Evolutionary conservation across 2,888 invertebrate species (phyloP).

Genomic region (Leptogaster cylindrica): DNA sequence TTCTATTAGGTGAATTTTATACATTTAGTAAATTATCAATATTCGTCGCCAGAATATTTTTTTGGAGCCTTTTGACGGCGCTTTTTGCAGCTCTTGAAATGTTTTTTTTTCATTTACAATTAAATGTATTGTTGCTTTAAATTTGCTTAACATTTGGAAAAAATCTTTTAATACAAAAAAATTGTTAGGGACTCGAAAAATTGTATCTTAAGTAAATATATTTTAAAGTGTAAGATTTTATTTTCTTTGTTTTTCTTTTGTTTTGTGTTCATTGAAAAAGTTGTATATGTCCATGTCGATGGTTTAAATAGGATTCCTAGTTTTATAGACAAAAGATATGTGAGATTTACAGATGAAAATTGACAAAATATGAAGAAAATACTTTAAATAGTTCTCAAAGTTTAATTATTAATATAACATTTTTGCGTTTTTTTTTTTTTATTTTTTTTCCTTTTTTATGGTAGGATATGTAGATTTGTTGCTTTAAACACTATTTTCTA

Average conservation of each 20-base stretch:
- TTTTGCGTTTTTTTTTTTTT: background rate
- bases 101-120: slow-evolving; percentile 12
- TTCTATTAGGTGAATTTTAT: slow-evolving; percentile 28
- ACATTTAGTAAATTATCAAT: slow-evolving; percentile 19
- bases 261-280: slow-evolving; percentile 5
- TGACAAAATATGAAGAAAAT: slow-evolving; percentile 23
- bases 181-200: background rate
- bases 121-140: slow-evolving; percentile 2
- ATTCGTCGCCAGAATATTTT: background rate
- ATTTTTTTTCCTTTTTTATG: background rate
- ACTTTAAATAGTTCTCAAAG: slow-evolving; percentile 19
- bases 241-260: background rate
- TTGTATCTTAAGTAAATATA: background rate
- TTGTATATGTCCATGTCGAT: slow-evolving; percentile 11
- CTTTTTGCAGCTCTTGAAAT: background rate
- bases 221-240: slow-evolving; percentile 3
- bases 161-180: slow-evolving; percentile 7
- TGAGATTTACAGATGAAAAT: slow-evolving; percentile 27
- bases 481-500: slow-evolving; percentile 1
- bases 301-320: slow-evolving; percentile 6
- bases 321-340: slow-evolving; percentile 24
- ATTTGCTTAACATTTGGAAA: slow-evolving; percentile 23
- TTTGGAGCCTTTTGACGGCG: slow-evolving; percentile 16
- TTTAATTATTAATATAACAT: background rate
- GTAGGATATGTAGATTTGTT: slow-evolving; percentile 27